Evolutionary conservation across 2,113 vertebrate species (phyloP).

Genomic region (Alosa alosa): DNA sequence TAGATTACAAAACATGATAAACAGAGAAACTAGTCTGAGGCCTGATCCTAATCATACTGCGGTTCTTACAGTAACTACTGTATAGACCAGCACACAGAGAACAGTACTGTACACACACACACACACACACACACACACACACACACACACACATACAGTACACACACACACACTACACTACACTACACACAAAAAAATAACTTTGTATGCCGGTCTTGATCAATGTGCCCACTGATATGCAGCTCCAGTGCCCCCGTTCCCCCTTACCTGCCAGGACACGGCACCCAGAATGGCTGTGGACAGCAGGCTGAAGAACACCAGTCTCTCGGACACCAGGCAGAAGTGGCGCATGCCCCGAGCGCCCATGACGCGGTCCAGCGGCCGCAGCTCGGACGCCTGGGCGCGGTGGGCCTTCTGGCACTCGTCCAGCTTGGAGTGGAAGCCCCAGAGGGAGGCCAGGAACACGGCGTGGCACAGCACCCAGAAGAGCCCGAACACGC

Average conservation of each 20-base stretch:
- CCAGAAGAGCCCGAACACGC: conserved; percentile 94
- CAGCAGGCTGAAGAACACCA: conserved; percentile 90
- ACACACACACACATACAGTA: too few relatives aligned
- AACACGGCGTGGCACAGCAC: conserved; percentile 90
- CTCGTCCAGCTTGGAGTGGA: conserved; percentile 91
- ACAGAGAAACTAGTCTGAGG: not conserved
- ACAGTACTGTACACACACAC: too few relatives aligned
- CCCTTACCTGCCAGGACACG: conserved; percentile 94
- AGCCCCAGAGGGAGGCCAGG: conserved; percentile 95
- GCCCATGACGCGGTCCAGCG: conserved; percentile 93
- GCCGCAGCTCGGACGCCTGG: conserved; percentile 79
- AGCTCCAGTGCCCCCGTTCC: not conserved
- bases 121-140: too few relatives aligned
- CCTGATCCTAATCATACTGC: too few relatives aligned
- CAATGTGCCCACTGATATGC: not conserved
- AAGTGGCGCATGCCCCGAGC: conserved; percentile 98
- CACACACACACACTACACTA: not conserved
- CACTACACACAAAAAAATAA: too few relatives aligned
- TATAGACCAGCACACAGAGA: too few relatives aligned
- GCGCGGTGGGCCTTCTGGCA: conserved; percentile 86
- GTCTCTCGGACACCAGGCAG: conserved; percentile 93
- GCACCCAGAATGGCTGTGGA: conserved; percentile 86
- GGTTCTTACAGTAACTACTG: too few relatives aligned
- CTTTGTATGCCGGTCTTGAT: not conserved
- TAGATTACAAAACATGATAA: not conserved